Base-by-base conservation (phyloP, 2,113 vertebrate species). In the Channa maculata region DNA sequence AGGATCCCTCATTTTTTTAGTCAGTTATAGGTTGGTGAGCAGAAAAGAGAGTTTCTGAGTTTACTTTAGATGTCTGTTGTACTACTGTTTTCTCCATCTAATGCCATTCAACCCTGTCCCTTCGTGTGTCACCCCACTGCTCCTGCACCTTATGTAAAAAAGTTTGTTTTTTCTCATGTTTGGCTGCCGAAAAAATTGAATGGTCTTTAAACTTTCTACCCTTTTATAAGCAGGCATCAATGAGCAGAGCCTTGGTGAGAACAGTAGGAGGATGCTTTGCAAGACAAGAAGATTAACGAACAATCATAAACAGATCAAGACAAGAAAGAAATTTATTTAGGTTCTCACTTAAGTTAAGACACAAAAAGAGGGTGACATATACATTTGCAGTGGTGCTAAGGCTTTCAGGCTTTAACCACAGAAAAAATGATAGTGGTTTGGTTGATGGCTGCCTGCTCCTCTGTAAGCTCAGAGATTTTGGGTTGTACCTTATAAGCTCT, bases 201-300 rank as follows among this genome's bases (percentile, higher is more conserved):
- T 39, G 46, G 79, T 77, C 82, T 81, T 92, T 79, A 87, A 86
- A 79, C 80, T 79, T 89, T 82, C 82, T 83, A 84, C 61, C 85
- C 78, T 83, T 39, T 79, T 76, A 79, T 77, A 84, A 86, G 80
- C 65, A 88, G 87, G 84, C 86, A 83, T 86, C 82, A 87, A 62
- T 80, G 71, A 88, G 38, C 46, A 69, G 60, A 82, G 75, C 65
- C 79, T 38, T 75, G 61, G 54, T 2, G 6, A 77, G 80, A 82
- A 92, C 91, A 91, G 91, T 66, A 4, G 86, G 57, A 89, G 79
- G 84, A 90, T 88, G 81, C 85, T 86, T 83, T 78, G 77, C 79
- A 89, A 88, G 79, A 91, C 84, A 86, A 88, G 24, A 49, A 14
- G 61, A 75, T 77, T 79, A 80, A 71, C 60, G 72, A 55, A 92